Conservation (phyloP, 2,113 vertebrate species). For the Bucco capensis region DNA sequence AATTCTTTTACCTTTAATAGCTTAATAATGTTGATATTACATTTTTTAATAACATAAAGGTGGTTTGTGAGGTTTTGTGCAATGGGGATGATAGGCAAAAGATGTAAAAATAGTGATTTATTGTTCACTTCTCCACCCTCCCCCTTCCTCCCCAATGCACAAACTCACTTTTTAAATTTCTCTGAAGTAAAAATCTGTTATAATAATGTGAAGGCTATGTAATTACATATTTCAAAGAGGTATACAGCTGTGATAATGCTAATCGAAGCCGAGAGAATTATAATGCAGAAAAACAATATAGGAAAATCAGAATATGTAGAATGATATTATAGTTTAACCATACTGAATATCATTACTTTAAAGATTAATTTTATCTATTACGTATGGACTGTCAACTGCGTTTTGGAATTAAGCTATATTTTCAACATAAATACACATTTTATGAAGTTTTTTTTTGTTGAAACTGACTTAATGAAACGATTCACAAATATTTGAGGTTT, state of each 20-base stretch:
- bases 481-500: not conserved
- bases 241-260: not conserved
- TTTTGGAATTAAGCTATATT: not conserved
- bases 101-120: not conserved
- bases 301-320: not conserved
- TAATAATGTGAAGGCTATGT: not conserved
- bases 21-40: not conserved
- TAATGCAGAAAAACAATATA: not conserved
- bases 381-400: not conserved
- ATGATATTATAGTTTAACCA: not conserved
- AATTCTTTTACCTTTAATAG: not conserved
- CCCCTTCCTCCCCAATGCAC: not conserved
- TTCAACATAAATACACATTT: not conserved
- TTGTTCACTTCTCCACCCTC: not conserved
- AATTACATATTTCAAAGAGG: not conserved
- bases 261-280: not conserved
- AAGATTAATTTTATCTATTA: not conserved
- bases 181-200: not conserved
- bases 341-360: not conserved
- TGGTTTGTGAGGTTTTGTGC: not conserved
- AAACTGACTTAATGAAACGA: not conserved
- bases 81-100: not conserved
- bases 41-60: not conserved
- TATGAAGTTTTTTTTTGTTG: not conserved
- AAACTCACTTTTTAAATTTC: accelerated